A percentile compares a stretch with the other conserved stretches of the same genome.
These are phyloP conservation scores for Manduca sexta DNA, from an alignment of 1,140 invertebrate genomes.

Conservation along the genomic window DNA sequence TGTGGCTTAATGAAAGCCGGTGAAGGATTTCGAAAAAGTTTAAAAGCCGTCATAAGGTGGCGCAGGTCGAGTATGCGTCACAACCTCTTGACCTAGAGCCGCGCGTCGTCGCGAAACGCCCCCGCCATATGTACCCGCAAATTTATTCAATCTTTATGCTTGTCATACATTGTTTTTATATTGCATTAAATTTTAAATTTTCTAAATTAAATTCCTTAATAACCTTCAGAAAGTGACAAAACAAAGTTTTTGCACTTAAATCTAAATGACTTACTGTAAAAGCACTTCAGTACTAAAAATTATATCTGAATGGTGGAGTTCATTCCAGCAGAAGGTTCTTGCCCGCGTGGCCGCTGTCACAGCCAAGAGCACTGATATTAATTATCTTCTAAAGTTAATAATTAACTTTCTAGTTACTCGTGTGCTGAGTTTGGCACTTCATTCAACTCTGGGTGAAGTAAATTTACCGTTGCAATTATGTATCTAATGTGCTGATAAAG, in stretches of 20 bases:
- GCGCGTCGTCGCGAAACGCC: slow-evolving; percentile 7
- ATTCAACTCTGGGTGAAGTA: slow-evolving; percentile 34
- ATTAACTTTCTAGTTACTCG: slow-evolving; percentile 57
- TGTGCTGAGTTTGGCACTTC: slow-evolving; percentile 56
- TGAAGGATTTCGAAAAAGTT: slow-evolving; percentile 54
- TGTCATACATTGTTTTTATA: too few species aligned
- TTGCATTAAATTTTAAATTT: too few species aligned
- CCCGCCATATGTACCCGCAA: too few species aligned
- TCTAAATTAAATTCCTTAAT: too few species aligned
- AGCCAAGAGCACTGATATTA: slow-evolving; percentile 38
- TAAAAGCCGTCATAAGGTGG: slow-evolving; percentile 48
- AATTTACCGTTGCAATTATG: slow-evolving; percentile 49
- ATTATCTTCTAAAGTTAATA: slow-evolving; percentile 57
- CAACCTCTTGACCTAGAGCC: slow-evolving; percentile 47
- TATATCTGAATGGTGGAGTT: neutral
- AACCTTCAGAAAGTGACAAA: too few species aligned
- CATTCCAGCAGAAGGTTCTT: neutral
- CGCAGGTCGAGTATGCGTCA: slow-evolving; percentile 54
- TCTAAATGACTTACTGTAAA: neutral
- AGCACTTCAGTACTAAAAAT: neutral
- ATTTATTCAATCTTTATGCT: too few species aligned
- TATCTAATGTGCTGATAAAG: slow-evolving; percentile 20
- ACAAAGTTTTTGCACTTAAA: neutral
- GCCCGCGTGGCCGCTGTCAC: slow-evolving; percentile 14
- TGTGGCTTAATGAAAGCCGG: slow-evolving; percentile 57